Evolutionary conservation across 2,113 vertebrate genomes (phyloP).

Genomic region (Odocoileus virginianus): DNA sequence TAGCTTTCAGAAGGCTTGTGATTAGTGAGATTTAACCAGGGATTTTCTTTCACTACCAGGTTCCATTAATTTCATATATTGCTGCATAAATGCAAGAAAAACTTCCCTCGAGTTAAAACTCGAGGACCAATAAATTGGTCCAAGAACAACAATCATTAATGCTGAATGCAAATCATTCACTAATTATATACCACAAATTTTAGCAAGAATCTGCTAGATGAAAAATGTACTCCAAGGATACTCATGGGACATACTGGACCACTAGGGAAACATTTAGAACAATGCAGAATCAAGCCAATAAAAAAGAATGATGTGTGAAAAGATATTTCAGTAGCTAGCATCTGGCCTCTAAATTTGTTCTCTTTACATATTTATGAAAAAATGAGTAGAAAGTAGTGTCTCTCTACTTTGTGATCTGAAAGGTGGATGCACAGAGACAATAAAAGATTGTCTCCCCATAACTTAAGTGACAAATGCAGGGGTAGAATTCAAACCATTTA

Average conservation of each 20-base stretch:
- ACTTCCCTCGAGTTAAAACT: not conserved
- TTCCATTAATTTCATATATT: not conserved
- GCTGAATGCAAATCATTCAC: not conserved
- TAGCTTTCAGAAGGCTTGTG: not conserved
- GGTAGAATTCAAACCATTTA: not conserved
- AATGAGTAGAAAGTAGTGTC: not conserved
- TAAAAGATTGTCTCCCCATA: not conserved
- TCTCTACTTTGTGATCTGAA: not conserved
- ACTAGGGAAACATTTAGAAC: not conserved
- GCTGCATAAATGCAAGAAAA: not conserved
- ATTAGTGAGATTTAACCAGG: not conserved
- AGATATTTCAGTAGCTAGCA: not conserved
- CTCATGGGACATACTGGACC: not conserved
- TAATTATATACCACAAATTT: not conserved
- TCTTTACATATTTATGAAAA: not conserved
- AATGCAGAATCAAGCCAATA: not conserved
- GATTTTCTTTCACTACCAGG: not conserved
- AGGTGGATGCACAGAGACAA: not conserved
- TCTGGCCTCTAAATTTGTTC: not conserved
- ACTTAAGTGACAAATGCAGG: not conserved
- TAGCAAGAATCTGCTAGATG: not conserved
- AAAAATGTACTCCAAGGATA: not conserved
- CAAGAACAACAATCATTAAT: not conserved
- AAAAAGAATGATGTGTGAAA: not conserved
- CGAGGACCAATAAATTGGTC: not conserved